phyloP scores from a whole-genome alignment of 2,888 invertebrate genomes.

The Acrocera orbiculus region DNA sequence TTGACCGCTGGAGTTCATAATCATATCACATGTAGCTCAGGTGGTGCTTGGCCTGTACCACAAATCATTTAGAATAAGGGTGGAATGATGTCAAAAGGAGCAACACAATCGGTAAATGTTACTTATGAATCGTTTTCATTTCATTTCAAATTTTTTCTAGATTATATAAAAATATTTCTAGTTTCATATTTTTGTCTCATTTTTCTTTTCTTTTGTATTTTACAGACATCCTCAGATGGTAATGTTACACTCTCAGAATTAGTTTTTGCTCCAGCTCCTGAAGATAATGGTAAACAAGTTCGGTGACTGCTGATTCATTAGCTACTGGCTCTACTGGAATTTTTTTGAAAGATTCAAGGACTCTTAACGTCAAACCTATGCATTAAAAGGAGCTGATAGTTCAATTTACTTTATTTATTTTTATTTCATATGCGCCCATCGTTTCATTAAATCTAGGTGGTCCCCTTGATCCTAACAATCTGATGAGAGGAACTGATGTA shows the following conservation, averaged over 20 bases:
- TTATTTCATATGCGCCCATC: constrained; percentile 33
- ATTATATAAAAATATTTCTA: too few species aligned
- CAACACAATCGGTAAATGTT: constrained; percentile 38
- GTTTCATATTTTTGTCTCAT: too few species aligned
- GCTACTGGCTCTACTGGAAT: constrained; percentile 23
- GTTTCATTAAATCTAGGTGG: constrained; percentile 33
- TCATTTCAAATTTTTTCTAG: too few species aligned
- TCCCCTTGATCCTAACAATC: constrained; percentile 33
- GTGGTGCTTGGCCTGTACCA: constrained; percentile 66
- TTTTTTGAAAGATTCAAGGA: constrained; percentile 28
- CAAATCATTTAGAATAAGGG: constrained; percentile 65
- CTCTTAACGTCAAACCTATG: constrained; percentile 31
- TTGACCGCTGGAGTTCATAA: constrained; percentile 57
- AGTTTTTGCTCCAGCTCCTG: constrained; percentile 29
- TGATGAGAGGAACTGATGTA: constrained; percentile 35
- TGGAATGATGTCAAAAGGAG: constrained; percentile 42
- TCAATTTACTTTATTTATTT: background rate
- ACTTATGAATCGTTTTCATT: too few species aligned
- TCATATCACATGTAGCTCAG: constrained; percentile 57
- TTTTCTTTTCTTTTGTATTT: constrained; percentile 3
- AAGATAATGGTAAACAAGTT: constrained; percentile 31
- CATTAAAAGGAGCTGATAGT: too few species aligned
- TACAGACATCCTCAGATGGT: constrained; percentile 28
- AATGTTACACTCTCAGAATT: constrained; percentile 30
- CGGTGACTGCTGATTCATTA: constrained; percentile 20